These are phyloP conservation scores for Beris chalybata DNA, from an alignment of 2,888 invertebrate species.

Conservation along the genomic window DNA sequence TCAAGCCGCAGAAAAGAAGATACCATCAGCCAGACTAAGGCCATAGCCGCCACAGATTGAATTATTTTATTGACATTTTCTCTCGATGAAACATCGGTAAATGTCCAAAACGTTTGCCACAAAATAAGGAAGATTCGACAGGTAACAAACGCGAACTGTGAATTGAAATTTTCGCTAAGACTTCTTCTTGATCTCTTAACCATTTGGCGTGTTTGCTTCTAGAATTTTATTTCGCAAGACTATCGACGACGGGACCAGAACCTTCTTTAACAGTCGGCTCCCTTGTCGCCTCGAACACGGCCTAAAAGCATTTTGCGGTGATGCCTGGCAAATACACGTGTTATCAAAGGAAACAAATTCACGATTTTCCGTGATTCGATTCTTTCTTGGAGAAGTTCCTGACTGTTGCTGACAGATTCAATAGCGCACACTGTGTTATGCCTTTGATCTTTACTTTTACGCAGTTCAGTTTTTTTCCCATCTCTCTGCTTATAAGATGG, in stretches of 20 bases:
- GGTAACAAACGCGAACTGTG: too few relatives aligned
- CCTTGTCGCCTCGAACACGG: not conserved
- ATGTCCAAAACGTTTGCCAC: too few relatives aligned
- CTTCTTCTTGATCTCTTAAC: too few relatives aligned
- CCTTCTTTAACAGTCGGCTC: not conserved
- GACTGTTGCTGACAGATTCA: not conserved
- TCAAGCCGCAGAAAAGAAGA: too few relatives aligned
- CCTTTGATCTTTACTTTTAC: not conserved
- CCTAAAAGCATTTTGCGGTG: slow-evolving; percentile 8
- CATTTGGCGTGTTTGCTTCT: not conserved
- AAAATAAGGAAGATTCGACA: too few relatives aligned
- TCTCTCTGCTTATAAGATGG: not conserved
- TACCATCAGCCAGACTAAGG: too few relatives aligned
- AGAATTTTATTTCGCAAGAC: not conserved
- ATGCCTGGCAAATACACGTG: not conserved
- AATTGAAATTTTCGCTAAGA: too few relatives aligned
- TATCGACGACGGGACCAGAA: not conserved
- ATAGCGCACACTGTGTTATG: too few relatives aligned
- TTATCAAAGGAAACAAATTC: slow-evolving; percentile 5
- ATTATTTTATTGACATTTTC: slow-evolving; percentile 24
- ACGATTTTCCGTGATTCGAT: slow-evolving; percentile 10
- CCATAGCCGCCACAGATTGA: slow-evolving; percentile 7
- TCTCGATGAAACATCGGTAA: slow-evolving; percentile 1
- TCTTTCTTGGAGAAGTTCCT: not conserved
- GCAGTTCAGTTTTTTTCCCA: not conserved